Percentiles rank a stretch among this genome's conserved stretches.
phyloP scores from a whole-genome alignment of 2,888 invertebrate genomes.

The Camponotus fellah region DNA sequence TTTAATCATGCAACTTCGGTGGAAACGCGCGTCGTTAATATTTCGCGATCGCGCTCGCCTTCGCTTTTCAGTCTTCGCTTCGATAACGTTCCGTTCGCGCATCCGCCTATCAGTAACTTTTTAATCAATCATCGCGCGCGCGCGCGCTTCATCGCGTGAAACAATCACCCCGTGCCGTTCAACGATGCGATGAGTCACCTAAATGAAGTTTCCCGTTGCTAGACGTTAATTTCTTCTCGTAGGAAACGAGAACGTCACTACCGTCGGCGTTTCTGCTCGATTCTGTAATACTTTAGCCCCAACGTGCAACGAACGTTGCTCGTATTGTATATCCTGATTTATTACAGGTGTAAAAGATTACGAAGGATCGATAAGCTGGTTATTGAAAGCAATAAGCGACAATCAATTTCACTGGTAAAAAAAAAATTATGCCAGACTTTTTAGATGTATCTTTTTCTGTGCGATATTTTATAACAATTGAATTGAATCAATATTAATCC shows the following conservation, averaged over 20 bases:
- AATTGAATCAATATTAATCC: conserved; percentile 55
- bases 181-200: conserved; percentile 48
- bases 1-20: conserved; percentile 68
- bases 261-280: conserved; percentile 12
- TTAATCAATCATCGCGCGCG: conserved; percentile 50
- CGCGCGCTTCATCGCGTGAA: conserved; percentile 48
- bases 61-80: conserved; percentile 1
- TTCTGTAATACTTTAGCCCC: conserved; percentile 1
- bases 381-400: conserved; percentile 39
- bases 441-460: background rate
- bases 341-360: conserved; percentile 40
- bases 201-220: conserved; percentile 49
- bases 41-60: conserved; percentile 58
- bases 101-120: conserved; percentile 49
- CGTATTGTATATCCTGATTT: conserved; percentile 37
- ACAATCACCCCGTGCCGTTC: conserved; percentile 35
- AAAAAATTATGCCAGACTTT: background rate
- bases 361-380: conserved; percentile 31
- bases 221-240: conserved; percentile 48
- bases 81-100: conserved; percentile 35
- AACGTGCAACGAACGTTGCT: background rate
- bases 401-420: conserved; percentile 28
- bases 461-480: conserved; percentile 53
- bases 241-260: conserved; percentile 24
- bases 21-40: conserved; percentile 54